Evolutionary conservation across 35 echinoderm and acorn worm species (phyloP).

Genomic region (Strongylocentrotus purpuratus): DNA sequence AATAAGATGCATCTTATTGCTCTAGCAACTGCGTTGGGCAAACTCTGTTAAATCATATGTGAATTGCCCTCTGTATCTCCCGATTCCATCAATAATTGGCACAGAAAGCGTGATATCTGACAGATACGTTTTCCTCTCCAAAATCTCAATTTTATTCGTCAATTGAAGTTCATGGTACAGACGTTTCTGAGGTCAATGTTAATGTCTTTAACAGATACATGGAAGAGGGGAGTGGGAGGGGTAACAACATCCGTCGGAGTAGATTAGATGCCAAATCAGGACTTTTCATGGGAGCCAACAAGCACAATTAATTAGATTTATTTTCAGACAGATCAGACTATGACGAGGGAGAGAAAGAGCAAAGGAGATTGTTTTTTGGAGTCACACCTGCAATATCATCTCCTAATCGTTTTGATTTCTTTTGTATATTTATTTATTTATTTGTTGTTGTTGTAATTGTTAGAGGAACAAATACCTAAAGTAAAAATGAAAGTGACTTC

Average conservation of each 20-base stretch:
- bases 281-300: conserved; percentile 15
- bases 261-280: conserved; percentile 1
- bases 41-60: no score
- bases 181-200: background rate
- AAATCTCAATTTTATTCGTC: background rate
- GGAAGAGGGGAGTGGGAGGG: background rate
- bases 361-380: background rate
- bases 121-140: background rate
- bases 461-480: no score
- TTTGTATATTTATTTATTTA: no score
- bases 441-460: no score
- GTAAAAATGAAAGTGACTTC: no score
- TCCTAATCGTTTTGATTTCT: no score
- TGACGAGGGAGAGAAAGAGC: background rate
- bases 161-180: background rate
- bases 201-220: background rate
- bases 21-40: background rate
- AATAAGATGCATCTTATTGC: background rate
- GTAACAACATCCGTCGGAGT: background rate
- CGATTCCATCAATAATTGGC: background rate
- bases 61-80: no score
- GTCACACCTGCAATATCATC: no score
- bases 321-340: background rate
- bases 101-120: background rate
- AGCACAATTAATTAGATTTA: background rate